These are phyloP conservation scores for Rhagium mordax DNA, from an alignment of 2,888 invertebrate species.

Conservation along the genomic window DNA sequence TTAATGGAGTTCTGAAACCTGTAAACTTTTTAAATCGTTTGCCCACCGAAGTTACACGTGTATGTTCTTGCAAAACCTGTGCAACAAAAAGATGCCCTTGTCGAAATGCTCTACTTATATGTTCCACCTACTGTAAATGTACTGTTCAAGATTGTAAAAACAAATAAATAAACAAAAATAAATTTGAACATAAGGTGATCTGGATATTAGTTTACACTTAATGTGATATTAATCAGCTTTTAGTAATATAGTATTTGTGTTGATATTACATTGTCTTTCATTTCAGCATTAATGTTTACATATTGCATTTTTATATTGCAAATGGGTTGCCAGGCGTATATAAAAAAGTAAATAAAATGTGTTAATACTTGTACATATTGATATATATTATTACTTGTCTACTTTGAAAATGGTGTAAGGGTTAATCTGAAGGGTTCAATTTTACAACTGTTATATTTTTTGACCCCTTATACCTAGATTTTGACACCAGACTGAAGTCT, in stretches of 20 bases:
- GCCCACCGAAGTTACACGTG: not conserved
- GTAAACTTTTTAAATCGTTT: slow-evolving; percentile 3
- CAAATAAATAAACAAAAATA: slow-evolving; percentile 3
- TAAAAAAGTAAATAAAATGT: not conserved
- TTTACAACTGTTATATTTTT: not conserved
- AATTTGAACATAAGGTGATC: slow-evolving; percentile 1
- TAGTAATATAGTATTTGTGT: not conserved
- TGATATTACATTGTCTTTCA: not conserved
- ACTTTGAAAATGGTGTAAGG: not conserved
- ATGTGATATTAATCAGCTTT: not conserved
- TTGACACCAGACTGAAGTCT: not conserved
- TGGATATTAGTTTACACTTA: not conserved
- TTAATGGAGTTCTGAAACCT: slow-evolving; percentile 1
- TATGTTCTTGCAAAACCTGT: not conserved
- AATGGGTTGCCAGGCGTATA: slow-evolving; percentile 3
- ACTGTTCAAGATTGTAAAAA: not conserved
- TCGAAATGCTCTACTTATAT: slow-evolving; percentile 1
- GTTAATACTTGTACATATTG: not conserved
- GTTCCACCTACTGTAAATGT: not conserved
- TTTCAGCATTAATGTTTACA: slow-evolving; percentile 1
- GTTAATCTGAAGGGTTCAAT: slow-evolving; percentile 1
- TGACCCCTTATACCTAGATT: slow-evolving; percentile 1
- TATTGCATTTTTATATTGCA: slow-evolving; percentile 1
- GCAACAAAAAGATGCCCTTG: slow-evolving; percentile 1
- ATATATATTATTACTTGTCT: slow-evolving; percentile 3